Base-by-base conservation (phyloP, 1,140 invertebrate species). In the Bombyx mori region DNA sequence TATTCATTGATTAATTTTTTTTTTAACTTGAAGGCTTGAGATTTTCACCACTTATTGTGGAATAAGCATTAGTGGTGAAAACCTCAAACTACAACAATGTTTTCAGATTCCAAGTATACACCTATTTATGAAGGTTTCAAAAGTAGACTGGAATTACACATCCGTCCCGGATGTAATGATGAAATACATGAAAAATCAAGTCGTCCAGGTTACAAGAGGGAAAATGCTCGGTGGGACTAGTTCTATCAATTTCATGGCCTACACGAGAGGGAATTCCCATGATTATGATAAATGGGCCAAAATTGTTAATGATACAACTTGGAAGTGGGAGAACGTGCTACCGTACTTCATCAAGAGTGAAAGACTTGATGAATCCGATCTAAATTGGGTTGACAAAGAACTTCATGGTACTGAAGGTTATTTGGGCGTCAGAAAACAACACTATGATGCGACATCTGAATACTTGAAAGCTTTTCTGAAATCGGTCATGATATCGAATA, bases 211-310 rank as follows among this genome's bases (percentile, higher is more conserved):
- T 85, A 90, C 90, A 0, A 75, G 90, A 44, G 93, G 93, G 0
- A 92, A 91, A 79, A 91, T 90, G 8, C 65, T 94, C 0, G 93
- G 93, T 1, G 93, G 93, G 1, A 91, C 90, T 1, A 93, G 92
- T n/a, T 88, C 92, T 1, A 89, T 94, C 1, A 94, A 94, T 79
- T 95, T 93, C 64, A 90, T 94, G 90, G 90, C 92, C 0, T 93
- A 94, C 61, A 90, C 90, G 0, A 86, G 93, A 54, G 93, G 93
- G 6, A 88, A 90, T 58, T 57, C 62, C 0, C 42, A 52, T 2
- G 66, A 93, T 68, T 92, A 94, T 71, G 67, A 89, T 8, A 93
- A 92, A 91, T 79, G 74, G 88, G 74, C 70, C 54, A 43, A 60
- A 88, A 56, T 1, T 93, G 94, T 66, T 73, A 82, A 0, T 91